phyloP scores from a whole-genome alignment of 2,888 invertebrate genomes.

The Clepsis dumicolana region DNA sequence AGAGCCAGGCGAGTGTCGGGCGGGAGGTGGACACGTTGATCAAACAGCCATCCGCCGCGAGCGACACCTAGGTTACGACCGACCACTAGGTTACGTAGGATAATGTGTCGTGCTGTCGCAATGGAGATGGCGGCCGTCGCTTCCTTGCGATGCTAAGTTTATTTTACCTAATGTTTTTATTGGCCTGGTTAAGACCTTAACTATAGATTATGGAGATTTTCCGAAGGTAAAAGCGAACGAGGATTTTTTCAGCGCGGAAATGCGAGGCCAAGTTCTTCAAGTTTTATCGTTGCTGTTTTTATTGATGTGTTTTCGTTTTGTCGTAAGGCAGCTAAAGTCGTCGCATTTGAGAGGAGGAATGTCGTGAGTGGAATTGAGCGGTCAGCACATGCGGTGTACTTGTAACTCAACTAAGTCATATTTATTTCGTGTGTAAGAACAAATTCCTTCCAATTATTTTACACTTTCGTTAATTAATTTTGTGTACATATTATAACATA shows the following conservation, averaged over 20 bases:
- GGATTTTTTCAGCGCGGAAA: neutral
- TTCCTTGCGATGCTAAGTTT: neutral
- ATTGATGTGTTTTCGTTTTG: neutral
- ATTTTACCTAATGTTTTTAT: neutral
- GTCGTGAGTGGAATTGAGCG: conserved; percentile 27
- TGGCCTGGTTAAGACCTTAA: neutral
- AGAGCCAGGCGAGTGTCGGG: conserved; percentile 77
- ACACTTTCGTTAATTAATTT: conserved; percentile 48
- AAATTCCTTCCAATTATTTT: conserved; percentile 48
- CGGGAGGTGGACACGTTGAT: conserved; percentile 87
- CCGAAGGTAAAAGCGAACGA: neutral
- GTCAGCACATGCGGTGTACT: neutral
- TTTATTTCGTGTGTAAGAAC: conserved; percentile 39
- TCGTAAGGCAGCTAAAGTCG: conserved; percentile 10
- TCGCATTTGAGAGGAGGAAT: neutral
- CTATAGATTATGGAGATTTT: neutral
- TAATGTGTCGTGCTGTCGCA: conserved; percentile 52
- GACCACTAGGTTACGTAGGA: conserved; percentile 55
- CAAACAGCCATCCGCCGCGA: conserved; percentile 77
- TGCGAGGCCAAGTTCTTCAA: conserved; percentile 26
- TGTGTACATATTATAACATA: conserved; percentile 52
- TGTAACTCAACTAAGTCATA: conserved; percentile 25
- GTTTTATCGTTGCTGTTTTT: neutral
- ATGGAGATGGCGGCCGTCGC: conserved; percentile 13
- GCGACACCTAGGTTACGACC: conserved; percentile 70